Percentiles rank a stretch among this genome's conserved stretches.
Evolutionary conservation across 2,888 invertebrate genomes (phyloP).

Genomic region (Drosophila prolongata): DNA sequence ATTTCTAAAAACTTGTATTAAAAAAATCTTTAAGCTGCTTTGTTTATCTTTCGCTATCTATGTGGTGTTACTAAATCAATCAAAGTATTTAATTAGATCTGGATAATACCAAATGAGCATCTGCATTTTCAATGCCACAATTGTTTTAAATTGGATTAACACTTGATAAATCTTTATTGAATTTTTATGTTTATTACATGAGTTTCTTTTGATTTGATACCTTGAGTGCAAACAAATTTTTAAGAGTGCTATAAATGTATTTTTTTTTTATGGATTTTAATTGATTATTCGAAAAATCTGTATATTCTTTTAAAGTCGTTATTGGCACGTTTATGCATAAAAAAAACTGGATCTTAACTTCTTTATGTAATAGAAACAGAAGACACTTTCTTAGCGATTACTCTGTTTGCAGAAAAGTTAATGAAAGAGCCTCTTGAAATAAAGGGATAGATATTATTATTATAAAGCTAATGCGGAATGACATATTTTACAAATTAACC

Average conservation of each 20-base stretch:
- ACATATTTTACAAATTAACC: neutral
- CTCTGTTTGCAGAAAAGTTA: too few species aligned
- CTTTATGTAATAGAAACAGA: too few species aligned
- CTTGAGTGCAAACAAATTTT: neutral
- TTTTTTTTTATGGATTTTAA: neutral
- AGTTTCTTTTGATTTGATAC: neutral
- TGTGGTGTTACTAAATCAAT: conserved; percentile 7
- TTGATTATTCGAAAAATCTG: neutral
- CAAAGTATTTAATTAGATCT: conserved; percentile 17
- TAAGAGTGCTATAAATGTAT: neutral
- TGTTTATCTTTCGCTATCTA: neutral
- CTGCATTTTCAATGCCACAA: conserved; percentile 12
- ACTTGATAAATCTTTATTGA: conserved; percentile 15
- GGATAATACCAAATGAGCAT: conserved; percentile 16
- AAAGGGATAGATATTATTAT: neutral
- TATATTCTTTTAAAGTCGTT: neutral
- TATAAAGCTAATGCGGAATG: neutral
- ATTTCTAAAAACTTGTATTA: neutral
- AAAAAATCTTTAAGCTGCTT: neutral
- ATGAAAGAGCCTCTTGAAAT: neutral
- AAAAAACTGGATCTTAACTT: neutral
- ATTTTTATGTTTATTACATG: neutral
- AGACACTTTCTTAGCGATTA: too few species aligned
- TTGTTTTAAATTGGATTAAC: conserved; percentile 5
- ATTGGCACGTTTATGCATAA: neutral